Conservation (phyloP, 2,113 vertebrate genomes). For the Sinocyclocheilus anophthalmus region DNA sequence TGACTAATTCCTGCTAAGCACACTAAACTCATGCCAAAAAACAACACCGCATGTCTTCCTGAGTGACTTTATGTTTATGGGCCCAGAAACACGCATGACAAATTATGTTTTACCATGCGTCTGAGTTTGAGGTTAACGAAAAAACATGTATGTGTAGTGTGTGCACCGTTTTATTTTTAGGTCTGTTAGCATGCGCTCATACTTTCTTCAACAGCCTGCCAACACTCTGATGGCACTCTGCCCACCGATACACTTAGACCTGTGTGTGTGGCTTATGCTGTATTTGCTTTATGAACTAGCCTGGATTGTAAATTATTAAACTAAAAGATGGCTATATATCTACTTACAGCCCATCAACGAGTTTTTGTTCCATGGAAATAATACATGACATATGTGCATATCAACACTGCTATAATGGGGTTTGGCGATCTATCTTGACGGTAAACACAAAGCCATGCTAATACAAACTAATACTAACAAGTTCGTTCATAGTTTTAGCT, state of each 20-base stretch:
- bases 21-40: slow-evolving; percentile 4
- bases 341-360: background rate
- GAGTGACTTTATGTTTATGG: slow-evolving; percentile 32
- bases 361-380: slow-evolving; percentile 16
- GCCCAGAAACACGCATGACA: slow-evolving; percentile 26
- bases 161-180: slow-evolving; percentile 4
- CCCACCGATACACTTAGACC: slow-evolving; percentile 9
- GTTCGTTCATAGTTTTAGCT: background rate
- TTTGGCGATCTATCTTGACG: background rate
- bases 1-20: slow-evolving; percentile 2
- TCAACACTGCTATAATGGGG: background rate
- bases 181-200: background rate
- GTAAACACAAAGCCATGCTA: background rate
- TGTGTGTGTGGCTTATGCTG: background rate
- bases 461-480: too few relatives aligned
- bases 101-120: slow-evolving; percentile 27
- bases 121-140: slow-evolving; percentile 1
- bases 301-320: slow-evolving; percentile 34
- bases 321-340: slow-evolving; percentile 5
- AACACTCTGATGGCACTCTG: slow-evolving; percentile 29
- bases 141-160: slow-evolving; percentile 13
- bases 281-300: slow-evolving; percentile 20
- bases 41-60: background rate
- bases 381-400: background rate
- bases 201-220: slow-evolving; percentile 8